These are phyloP conservation scores for Sarotherodon lohbergeri DNA, from an alignment of 2,113 vertebrate species.

Conservation along the genomic window DNA sequence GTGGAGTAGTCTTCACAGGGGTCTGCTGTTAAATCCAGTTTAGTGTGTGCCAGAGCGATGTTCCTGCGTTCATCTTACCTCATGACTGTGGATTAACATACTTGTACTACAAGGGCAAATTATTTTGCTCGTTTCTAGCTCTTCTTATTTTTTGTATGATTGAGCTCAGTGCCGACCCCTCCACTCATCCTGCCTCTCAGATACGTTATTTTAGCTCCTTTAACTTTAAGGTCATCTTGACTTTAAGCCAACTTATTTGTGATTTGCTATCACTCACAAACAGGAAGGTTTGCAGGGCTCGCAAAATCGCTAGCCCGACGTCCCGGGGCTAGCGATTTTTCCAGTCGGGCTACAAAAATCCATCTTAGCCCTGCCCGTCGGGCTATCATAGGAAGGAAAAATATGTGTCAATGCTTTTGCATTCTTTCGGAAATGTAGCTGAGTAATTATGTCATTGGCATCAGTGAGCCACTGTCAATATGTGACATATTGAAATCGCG, in stretches of 20 bases:
- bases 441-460: too few relatives aligned
- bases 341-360: too few relatives aligned
- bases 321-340: too few relatives aligned
- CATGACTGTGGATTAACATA: not conserved
- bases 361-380: too few relatives aligned
- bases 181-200: rapidly evolving
- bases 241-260: not conserved
- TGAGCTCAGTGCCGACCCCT: not conserved
- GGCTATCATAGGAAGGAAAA: too few relatives aligned
- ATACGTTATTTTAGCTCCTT: not conserved
- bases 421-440: too few relatives aligned
- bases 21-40: constrained; percentile 23
- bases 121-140: not conserved
- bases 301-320: too few relatives aligned
- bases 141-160: not conserved
- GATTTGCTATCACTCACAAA: not conserved
- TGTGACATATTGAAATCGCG: too few relatives aligned
- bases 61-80: not conserved
- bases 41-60: not conserved
- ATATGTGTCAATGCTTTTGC: too few relatives aligned
- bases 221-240: not conserved
- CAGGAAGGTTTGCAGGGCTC: not conserved
- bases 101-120: not conserved
- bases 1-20: constrained; percentile 16
- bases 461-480: too few relatives aligned